Percentiles rank a stretch among this genome's conserved stretches.
phyloP scores from a whole-genome alignment of 2,113 vertebrate genomes.

The Eidolon helvum region DNA sequence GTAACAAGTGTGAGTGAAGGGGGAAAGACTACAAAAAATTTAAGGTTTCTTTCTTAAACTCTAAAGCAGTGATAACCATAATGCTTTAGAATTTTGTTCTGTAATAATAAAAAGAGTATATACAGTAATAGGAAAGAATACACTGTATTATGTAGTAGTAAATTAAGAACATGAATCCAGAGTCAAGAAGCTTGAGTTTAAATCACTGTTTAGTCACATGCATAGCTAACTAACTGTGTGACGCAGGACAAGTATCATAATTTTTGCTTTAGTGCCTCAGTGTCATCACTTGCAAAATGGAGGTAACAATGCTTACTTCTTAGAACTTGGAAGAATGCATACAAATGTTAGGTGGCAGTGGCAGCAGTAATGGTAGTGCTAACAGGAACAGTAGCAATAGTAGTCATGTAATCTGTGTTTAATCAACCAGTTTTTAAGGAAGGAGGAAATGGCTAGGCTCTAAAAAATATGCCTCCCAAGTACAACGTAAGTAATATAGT shows the following conservation, averaged over 20 bases:
- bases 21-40: background rate
- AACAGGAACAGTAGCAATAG: background rate
- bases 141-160: background rate
- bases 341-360: background rate
- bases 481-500: too few relatives aligned
- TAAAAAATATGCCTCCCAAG: background rate
- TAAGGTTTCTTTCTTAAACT: background rate
- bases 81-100: background rate
- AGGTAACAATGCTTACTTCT: conserved; percentile 4
- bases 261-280: background rate
- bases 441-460: background rate
- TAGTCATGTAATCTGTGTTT: conserved; percentile 4
- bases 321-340: background rate
- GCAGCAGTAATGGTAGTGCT: background rate
- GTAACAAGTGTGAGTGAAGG: background rate
- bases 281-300: conserved; percentile 16
- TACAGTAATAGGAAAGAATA: background rate
- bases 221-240: background rate
- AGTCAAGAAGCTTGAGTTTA: background rate
- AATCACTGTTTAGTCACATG: background rate
- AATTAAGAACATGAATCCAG: background rate
- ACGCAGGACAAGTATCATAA: background rate
- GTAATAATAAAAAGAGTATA: background rate
- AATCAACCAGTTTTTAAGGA: background rate
- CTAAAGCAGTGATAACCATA: background rate